These are phyloP conservation scores for Neotoma lepida DNA, from an alignment of 2,113 vertebrate genomes.

Conservation along the genomic window DNA sequence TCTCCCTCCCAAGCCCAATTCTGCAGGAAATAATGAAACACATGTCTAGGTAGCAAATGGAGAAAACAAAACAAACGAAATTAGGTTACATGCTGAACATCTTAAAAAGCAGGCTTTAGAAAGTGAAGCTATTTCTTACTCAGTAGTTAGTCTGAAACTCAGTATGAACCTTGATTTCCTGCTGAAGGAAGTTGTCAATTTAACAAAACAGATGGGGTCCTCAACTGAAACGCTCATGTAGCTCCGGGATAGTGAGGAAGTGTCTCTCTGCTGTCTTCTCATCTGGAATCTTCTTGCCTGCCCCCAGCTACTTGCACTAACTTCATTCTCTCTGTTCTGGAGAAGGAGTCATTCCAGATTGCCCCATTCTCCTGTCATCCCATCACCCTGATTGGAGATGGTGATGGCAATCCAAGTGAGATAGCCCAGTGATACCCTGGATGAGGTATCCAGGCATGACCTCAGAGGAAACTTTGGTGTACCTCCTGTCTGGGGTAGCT, in stretches of 20 bases:
- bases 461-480: not conserved
- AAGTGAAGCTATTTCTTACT: conserved; percentile 76
- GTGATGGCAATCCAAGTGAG: not conserved
- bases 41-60: conserved; percentile 76
- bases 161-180: conserved; percentile 75
- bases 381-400: not conserved
- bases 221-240: not conserved
- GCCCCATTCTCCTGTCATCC: not conserved
- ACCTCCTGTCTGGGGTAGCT: not conserved
- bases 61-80: conserved; percentile 74
- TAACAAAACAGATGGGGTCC: conserved; percentile 68
- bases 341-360: not conserved
- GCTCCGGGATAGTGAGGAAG: conserved; percentile 17
- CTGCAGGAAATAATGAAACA: conserved; percentile 66
- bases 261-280: not conserved
- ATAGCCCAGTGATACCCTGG: not conserved
- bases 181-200: conserved; percentile 78
- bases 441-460: not conserved
- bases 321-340: not conserved
- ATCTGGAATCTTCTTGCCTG: not conserved
- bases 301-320: not conserved
- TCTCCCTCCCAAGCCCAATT: not conserved
- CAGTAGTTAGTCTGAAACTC: conserved; percentile 68
- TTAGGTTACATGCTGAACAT: conserved; percentile 70
- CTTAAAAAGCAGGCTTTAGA: conserved; percentile 76